Conservation (phyloP, 2,797 vertebrate species). For the Anguilla anguilla region DNA sequence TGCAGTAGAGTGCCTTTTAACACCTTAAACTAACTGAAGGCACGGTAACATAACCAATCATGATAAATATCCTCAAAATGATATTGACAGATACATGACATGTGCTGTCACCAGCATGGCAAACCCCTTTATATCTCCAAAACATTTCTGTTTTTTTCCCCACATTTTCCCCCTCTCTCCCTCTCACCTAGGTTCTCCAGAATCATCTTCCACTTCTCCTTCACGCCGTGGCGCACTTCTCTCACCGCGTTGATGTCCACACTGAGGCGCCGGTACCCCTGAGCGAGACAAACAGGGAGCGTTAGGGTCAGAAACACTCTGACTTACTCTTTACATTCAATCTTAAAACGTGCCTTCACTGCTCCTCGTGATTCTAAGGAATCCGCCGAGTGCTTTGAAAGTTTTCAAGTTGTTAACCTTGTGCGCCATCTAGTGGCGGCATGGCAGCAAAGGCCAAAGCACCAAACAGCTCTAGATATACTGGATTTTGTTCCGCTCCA, state of each 20-base stretch:
- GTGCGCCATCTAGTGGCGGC: constrained; percentile 29
- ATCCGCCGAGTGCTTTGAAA: no score
- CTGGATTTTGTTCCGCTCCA: neutral
- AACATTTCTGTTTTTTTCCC: neutral
- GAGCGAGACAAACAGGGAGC: neutral
- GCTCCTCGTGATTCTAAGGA: neutral
- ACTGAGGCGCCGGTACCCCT: constrained; percentile 79
- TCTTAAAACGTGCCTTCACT: neutral
- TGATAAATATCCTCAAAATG: no score
- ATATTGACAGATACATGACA: neutral
- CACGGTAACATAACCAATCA: neutral
- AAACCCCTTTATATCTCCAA: neutral
- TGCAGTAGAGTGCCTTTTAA: neutral
- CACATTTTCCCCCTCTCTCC: neutral
- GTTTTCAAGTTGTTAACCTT: neutral
- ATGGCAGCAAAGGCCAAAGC: neutral
- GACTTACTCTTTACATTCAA: neutral
- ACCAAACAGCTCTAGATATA: neutral
- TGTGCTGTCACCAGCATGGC: no score
- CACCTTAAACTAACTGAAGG: neutral
- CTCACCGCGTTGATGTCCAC: constrained; percentile 80
- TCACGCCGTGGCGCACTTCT: constrained; percentile 75
- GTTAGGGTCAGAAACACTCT: neutral
- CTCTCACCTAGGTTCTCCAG: constrained; percentile 79
- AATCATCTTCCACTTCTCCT: constrained; percentile 79